phyloP scores from a whole-genome alignment of 2,888 invertebrate genomes.

The Rapana venosa region DNA sequence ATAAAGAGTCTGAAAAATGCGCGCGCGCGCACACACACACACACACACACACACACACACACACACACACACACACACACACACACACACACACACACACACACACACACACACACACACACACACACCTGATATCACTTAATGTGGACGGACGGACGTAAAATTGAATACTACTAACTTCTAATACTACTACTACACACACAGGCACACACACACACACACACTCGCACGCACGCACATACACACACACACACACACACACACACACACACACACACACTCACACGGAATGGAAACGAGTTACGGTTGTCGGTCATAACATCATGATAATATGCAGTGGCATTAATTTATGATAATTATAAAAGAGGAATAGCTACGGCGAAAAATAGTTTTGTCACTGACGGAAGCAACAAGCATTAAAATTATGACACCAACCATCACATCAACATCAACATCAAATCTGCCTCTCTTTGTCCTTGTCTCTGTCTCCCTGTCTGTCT shows the following conservation, averaged over 20 bases:
- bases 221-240: not conserved
- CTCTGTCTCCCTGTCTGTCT: not conserved
- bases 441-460: not conserved
- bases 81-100: not conserved
- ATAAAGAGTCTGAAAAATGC: no score
- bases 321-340: not conserved
- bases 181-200: not conserved
- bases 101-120: not conserved
- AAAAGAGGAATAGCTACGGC: no score
- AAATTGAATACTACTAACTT: not conserved
- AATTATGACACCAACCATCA: not conserved
- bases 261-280: not conserved
- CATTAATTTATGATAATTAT: not conserved
- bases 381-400: not conserved
- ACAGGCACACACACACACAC: not conserved
- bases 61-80: not conserved
- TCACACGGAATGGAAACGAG: not conserved
- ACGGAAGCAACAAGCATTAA: not conserved
- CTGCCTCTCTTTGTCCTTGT: not conserved
- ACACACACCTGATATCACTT: not conserved
- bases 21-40: no score
- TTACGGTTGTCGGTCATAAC: not conserved
- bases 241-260: constrained; percentile 21
- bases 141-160: not conserved
- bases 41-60: no score